Evolutionary conservation across 2,797 vertebrate species (phyloP).

Genomic region (Menidia menidia): DNA sequence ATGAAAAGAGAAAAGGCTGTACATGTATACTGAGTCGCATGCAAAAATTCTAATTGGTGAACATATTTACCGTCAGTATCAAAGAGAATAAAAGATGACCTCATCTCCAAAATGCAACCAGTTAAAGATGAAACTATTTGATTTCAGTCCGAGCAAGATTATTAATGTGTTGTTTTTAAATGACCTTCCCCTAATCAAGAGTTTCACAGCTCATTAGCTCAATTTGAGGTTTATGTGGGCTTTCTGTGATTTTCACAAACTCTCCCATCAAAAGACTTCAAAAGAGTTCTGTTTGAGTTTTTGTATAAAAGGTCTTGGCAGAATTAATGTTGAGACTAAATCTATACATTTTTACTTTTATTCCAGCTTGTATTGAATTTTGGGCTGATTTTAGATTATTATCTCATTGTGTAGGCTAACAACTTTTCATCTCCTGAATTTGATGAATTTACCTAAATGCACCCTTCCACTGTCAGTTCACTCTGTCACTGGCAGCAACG

Average conservation of each 20-base stretch:
- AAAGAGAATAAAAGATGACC: neutral
- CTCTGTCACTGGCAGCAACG: too few relatives aligned
- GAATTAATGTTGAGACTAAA: too few relatives aligned
- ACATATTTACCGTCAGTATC: neutral
- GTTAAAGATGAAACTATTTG: neutral
- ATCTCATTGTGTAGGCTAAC: too few relatives aligned
- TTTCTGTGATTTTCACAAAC: neutral
- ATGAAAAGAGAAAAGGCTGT: neutral
- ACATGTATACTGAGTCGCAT: neutral
- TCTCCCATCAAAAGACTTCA: neutral
- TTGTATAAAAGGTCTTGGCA: neutral
- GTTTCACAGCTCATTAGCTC: neutral
- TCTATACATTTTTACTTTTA: too few relatives aligned
- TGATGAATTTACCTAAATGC: neutral
- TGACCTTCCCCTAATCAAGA: too few relatives aligned
- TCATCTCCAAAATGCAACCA: neutral
- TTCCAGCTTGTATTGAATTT: too few relatives aligned
- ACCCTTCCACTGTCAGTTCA: neutral
- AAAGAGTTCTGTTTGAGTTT: too few relatives aligned
- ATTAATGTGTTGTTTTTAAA: neutral
- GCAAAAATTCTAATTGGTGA: neutral
- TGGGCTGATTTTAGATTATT: too few relatives aligned
- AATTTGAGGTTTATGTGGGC: neutral
- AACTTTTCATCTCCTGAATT: neutral
- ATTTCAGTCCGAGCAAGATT: neutral